phyloP scores from a whole-genome alignment of 92 coral and sea anemone species.

The Palythoa heliodiscus region DNA sequence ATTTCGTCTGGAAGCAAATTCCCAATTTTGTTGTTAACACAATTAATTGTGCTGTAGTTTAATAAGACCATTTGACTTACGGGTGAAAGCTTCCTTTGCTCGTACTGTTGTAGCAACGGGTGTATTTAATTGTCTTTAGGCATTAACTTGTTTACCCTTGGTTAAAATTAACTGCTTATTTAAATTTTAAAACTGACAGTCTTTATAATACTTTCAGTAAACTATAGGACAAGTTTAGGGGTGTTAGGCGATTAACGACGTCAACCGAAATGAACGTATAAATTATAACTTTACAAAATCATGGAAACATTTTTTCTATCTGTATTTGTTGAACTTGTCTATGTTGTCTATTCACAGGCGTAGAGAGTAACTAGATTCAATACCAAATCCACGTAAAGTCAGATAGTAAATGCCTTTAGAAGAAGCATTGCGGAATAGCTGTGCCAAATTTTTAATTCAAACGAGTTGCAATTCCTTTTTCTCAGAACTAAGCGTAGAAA shows the following conservation, averaged over 20 bases:
- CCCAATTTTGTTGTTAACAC: not conserved
- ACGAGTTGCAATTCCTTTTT: too few relatives aligned
- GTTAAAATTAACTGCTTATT: not conserved
- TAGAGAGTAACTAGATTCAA: too few relatives aligned
- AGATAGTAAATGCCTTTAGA: too few relatives aligned
- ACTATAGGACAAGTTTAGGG: not conserved
- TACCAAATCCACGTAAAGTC: too few relatives aligned
- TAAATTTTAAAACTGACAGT: constrained; percentile 15
- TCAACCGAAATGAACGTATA: not conserved
- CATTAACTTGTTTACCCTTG: constrained; percentile 12
- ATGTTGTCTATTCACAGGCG: too few relatives aligned
- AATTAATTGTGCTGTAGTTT: constrained; percentile 6
- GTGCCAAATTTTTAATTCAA: too few relatives aligned
- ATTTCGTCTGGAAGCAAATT: not conserved
- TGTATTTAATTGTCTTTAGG: constrained; percentile 17
- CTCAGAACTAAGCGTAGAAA: too few relatives aligned
- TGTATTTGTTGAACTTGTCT: too few relatives aligned
- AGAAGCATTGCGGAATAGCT: too few relatives aligned
- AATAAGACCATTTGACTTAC: not conserved
- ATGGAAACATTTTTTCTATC: too few relatives aligned
- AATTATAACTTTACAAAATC: too few relatives aligned
- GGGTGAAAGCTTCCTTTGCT: not conserved
- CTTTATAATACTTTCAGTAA: not conserved
- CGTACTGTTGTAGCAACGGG: constrained; percentile 25
- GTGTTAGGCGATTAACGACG: not conserved